Base-by-base conservation (phyloP, 2,113 vertebrate genomes). In the Psittacula cyanocephala region DNA sequence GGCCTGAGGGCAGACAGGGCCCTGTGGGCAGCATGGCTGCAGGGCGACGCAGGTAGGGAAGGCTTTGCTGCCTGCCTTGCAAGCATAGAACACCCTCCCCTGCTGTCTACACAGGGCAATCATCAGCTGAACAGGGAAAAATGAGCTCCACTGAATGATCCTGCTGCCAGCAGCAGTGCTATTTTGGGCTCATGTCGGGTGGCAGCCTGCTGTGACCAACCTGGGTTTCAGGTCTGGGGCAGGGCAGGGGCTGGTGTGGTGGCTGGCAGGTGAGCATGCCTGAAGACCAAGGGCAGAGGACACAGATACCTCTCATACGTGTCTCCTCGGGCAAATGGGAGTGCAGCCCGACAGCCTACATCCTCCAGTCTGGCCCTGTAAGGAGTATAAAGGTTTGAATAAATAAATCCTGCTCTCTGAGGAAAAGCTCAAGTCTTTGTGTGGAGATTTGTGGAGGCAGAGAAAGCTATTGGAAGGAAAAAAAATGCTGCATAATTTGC, bases 1-100 rank as follows among this genome's bases (percentile, higher is more conserved):
- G 62, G n/a, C 23, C 17, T 0, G 0, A 0, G 1, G 37, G 35
- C 25, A 28, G 64, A 27, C 4, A 14, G n/a, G 8, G 9, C n/a
- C 22, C 0, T 4, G 17, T 31, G 43, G 76, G 13, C 43, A 59
- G 50, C 8, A 44, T 17, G 28, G 31, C 59, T 79, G 22, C 27
- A 24, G 9, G 31, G 35, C 52, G 35, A 35, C 1, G 8, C 29
- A 52, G 28, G 6, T 17, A 37, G 8, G 15, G 19, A 6, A 70
- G 31, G 25, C 10, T 57, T 24, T n/a, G 15, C 41, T 44, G 6
- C 65, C n/a, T 11, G 28, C 28, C 33, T 33, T 35, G 17, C 41
- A 31, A 28, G 15, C 3, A 13, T 19, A 62, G 22, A 10, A 39
- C 17, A 3, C 27, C 5, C 15, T 67, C 29, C 13, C 14, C n/a